A percentile compares a stretch with the other conserved stretches of the same genome.
Conservation (phyloP, 2,113 vertebrate species). For the Recurvirostra avosetta region DNA sequence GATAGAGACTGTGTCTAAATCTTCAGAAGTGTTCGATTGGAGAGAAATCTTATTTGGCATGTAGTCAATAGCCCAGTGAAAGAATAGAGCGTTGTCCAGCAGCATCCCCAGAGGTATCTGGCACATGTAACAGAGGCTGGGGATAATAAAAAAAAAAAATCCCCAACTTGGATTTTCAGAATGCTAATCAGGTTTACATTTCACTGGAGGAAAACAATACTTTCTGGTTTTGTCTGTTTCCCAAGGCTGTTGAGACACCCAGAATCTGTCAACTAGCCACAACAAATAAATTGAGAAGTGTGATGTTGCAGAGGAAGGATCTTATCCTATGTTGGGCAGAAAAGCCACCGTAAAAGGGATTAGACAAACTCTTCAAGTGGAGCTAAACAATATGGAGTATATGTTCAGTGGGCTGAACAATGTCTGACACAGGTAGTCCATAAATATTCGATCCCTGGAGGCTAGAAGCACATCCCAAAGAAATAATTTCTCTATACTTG, state of each 20-base stretch:
- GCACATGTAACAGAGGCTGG: not conserved
- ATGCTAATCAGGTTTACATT: constrained; percentile 24
- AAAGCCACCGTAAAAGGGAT: not conserved
- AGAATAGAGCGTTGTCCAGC: constrained; percentile 35
- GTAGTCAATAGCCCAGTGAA: constrained; percentile 53
- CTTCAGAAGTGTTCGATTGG: constrained; percentile 38
- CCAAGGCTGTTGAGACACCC: not conserved
- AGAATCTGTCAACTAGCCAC: not conserved
- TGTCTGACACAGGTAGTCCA: not conserved
- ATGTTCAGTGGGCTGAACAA: not conserved
- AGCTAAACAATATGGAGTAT: not conserved
- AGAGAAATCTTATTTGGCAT: constrained; percentile 60
- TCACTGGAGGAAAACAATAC: not conserved
- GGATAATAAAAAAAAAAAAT: not conserved
- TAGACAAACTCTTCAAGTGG: not conserved
- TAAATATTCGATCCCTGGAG: not conserved
- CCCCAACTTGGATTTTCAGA: not conserved
- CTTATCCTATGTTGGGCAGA: not conserved
- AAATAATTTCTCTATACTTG: not conserved
- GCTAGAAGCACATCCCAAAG: not conserved
- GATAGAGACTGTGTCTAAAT: constrained; percentile 49
- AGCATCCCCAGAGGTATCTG: constrained; percentile 5
- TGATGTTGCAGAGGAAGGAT: not conserved
- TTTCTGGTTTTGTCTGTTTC: not conserved
- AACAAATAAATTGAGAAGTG: not conserved